Base-by-base conservation (phyloP, 2,888 invertebrate genomes). In the Euzetes globulus region DNA sequence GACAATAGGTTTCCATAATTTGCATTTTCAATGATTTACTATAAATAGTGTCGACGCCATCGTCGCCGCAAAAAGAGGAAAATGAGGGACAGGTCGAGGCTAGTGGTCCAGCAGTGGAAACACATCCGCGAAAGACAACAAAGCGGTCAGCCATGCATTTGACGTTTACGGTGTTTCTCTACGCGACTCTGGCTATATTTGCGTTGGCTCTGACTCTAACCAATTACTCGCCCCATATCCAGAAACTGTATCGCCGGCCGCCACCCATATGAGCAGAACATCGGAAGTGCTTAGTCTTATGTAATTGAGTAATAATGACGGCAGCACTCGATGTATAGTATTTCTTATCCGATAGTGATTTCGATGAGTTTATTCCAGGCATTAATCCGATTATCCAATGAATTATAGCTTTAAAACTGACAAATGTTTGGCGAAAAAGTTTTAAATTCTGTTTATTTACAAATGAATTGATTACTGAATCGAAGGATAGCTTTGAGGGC, bases 191-290 rank as follows among this genome's bases (percentile, higher is more conserved):
- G 41, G 72, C 75, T 52, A 41, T 73, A 22, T 72, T 75, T 27
- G 72, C 68, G 11, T 58, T 74, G 50, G 45, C 70, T 17, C 22
- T 74, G 37, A 55, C 74, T 41, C n/a, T 74, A 37, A 71, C 74
- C 27, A 70, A 74, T 45, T 74, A 50, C 25, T 73, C 76, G 22
- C 76, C 76, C 6, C 74, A 76, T 52, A 73, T 76, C 19, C 76
- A 76, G 15, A 76, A 74, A 52, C 55, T 50, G 15, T 76, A 76
- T 52, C 45, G 71, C 15, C 58, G 73, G 22, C 73, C 73, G 25
- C 76, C 76, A 22, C 75, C 75, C 25, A 70, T 73, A 19, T 75
- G 50, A 71, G 50, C 29, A 58, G 4, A 1, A 58, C 27, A 27
- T 22, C 19, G 58, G 25, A 25, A 58, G 17, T 13, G 17, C 27